Evolutionary conservation across 2,113 vertebrate species (phyloP), one percentile per base, ranked within the genome.

Genomic region (Geococcyx californianus): DNA sequence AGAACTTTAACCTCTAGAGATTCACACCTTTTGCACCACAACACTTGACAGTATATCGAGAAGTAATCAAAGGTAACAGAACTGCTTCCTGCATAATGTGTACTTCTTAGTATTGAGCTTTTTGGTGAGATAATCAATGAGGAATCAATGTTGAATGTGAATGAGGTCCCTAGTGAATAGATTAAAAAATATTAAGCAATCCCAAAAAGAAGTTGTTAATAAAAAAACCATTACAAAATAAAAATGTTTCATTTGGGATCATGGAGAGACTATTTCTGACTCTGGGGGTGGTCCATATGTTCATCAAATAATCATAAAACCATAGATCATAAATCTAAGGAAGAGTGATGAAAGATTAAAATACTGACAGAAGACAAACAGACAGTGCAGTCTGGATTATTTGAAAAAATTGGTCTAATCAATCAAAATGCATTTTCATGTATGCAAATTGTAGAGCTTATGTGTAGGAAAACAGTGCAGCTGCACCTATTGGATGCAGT

Each of bases 401-500:
- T 55, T 1, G 4, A 19, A 81, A 77, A 52, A 87, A 33, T 70
- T 9, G 0, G 25, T 45, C 16, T 21, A 81, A 36, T 63, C 11
- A 72, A 79, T 77, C 33, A 86, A 87, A 95, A 74, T 34, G 4
- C 11, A 44, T 47, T 85, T 64, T 42, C 13, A 42, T 29, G 4
- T 12, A 20, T 72, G 23, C 4, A 79, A 33, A 59, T 34, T 34
- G 38, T 75, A 75, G 9, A 8, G 3, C 9, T 19, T 17, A 1
- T 24, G 10, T n/a, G 21, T 49, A 69, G 28, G 60, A 84, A 82
- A 59, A 13, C 3, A 33, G 3, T n/a, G 23, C 14, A 87, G 14
- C 5, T 6, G 0, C 34, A 36, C 15, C 8, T 58, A 1, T 9
- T 5, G 1, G 16, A 40, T 8, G 20, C 21, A 72, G 63, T 6